These are phyloP conservation scores for Hydrotaea cyrtoneurina DNA, from an alignment of 2,888 invertebrate genomes.

Conservation along the genomic window DNA sequence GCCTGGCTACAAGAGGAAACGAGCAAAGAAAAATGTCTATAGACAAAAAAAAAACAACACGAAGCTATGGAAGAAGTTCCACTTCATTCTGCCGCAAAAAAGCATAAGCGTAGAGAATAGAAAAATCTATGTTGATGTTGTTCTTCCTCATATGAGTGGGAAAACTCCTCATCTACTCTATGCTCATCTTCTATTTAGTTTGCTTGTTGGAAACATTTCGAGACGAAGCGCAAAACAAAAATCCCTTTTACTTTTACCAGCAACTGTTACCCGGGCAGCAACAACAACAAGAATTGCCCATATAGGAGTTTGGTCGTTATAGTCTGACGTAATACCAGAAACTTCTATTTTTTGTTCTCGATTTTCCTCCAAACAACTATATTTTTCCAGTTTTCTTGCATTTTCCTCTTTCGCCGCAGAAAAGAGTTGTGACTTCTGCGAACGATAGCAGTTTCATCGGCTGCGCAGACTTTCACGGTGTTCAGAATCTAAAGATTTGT, in stretches of 20 bases:
- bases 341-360: conserved; percentile 48
- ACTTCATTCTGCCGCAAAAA: conserved; percentile 17
- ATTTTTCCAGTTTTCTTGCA: conserved; percentile 56
- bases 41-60: conserved; percentile 15
- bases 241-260: conserved; percentile 66
- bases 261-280: conserved; percentile 19
- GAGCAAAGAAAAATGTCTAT: background rate
- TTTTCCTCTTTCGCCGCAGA: conserved; percentile 40
- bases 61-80: background rate
- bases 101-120: conserved; percentile 5
- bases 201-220: background rate
- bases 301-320: conserved; percentile 2
- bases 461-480: conserved; percentile 10
- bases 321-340: conserved; percentile 44
- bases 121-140: background rate
- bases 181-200: background rate
- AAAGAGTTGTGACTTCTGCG: background rate
- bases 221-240: conserved; percentile 27
- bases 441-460: background rate
- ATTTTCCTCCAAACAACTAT: conserved; percentile 43
- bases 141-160: background rate
- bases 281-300: conserved; percentile 27
- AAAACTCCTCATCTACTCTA: background rate
- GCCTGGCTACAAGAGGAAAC: background rate
- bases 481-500: background rate